A percentile compares a stretch with the other conserved stretches of the same genome.
Conservation (phyloP, 2,113 vertebrate genomes). For the Trichechus manatus region DNA sequence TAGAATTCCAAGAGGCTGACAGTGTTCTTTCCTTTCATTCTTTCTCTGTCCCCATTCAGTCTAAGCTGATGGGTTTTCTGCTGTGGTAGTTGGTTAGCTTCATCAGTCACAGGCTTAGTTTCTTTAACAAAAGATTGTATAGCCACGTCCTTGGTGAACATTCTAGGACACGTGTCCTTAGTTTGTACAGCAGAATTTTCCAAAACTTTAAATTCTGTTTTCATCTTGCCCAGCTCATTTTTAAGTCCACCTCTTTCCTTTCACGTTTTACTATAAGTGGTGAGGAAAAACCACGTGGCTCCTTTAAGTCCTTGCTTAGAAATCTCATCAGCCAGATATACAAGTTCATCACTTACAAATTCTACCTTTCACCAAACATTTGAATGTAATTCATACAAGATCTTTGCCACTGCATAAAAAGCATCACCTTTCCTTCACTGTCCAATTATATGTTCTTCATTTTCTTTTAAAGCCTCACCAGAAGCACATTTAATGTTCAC, state of each 20-base stretch:
- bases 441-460: too few species aligned
- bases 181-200: neutral
- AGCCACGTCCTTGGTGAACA: neutral
- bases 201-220: neutral
- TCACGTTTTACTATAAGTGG: too few species aligned
- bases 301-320: neutral
- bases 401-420: too few species aligned
- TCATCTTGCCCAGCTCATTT: neutral
- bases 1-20: neutral
- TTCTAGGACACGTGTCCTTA: neutral
- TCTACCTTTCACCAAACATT: too few species aligned
- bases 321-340: neutral
- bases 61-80: too few species aligned
- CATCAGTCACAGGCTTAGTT: neutral
- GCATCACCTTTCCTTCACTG: too few species aligned
- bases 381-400: too few species aligned
- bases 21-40: neutral
- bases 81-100: too few species aligned
- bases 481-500: too few species aligned
- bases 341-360: neutral
- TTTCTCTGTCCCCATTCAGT: neutral
- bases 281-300: too few species aligned
- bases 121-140: neutral
- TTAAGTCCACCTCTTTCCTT: neutral
- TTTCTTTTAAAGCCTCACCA: too few species aligned